phyloP scores from a whole-genome alignment of 2,888 invertebrate species.

The Dolichopus griseipennis region DNA sequence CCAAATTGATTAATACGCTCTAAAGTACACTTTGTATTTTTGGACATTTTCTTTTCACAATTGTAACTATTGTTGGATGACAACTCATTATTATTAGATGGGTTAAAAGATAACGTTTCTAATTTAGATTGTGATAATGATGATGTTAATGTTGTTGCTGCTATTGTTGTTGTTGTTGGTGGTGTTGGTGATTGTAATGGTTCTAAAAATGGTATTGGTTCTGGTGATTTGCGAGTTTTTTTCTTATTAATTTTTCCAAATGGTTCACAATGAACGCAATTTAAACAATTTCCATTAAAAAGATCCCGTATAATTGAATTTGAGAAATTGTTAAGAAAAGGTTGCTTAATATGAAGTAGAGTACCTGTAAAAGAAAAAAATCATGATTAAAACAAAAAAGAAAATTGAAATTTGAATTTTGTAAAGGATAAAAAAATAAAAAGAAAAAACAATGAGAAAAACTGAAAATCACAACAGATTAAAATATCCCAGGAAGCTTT shows the following conservation, averaged over 20 bases:
- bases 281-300: background rate
- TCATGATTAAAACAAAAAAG: no score
- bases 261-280: constrained; percentile 19
- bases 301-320: constrained; percentile 15
- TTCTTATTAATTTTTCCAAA: constrained; percentile 16
- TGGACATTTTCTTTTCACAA: background rate
- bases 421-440: no score
- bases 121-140: background rate
- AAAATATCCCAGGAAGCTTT: no score
- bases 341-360: constrained; percentile 20
- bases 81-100: background rate
- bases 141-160: background rate
- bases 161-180: background rate
- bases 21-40: background rate
- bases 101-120: background rate
- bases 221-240: background rate
- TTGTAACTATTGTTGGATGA: background rate
- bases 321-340: constrained; percentile 18
- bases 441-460: no score
- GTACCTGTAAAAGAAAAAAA: constrained; percentile 19
- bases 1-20: background rate
- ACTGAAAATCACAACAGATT: no score
- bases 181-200: background rate
- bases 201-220: background rate
- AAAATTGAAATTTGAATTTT: no score